A percentile compares a stretch with the other conserved stretches of the same genome.
Evolutionary conservation across 2,113 vertebrate genomes (phyloP).

Genomic region (Sarotherodon lohbergeri): DNA sequence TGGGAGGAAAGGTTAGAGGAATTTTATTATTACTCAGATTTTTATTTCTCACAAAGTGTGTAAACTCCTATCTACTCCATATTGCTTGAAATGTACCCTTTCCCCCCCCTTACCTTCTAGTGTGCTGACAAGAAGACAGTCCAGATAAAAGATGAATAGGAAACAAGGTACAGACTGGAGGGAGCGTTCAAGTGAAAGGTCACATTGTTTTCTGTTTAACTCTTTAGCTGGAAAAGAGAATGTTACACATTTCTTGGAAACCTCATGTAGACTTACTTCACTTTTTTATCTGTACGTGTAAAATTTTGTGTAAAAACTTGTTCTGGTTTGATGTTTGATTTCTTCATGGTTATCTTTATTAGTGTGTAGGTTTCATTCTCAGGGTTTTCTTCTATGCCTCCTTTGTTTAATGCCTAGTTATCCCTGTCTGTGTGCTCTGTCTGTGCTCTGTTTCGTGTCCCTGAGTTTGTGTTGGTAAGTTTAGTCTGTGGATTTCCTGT

Average conservation of each 20-base stretch:
- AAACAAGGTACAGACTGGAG: background rate
- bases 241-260: background rate
- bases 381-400: no score
- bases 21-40: background rate
- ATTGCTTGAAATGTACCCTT: no score
- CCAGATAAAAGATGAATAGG: background rate
- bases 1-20: no score
- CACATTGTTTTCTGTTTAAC: background rate
- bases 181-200: background rate
- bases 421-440: no score
- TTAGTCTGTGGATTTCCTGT: no score
- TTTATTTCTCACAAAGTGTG: background rate
- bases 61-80: background rate
- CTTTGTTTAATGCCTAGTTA: no score
- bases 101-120: background rate
- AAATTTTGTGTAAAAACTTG: background rate
- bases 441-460: no score
- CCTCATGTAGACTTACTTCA: background rate
- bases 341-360: no score
- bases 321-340: no score
- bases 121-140: background rate
- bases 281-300: rapidly evolving
- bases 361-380: no score
- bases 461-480: no score
- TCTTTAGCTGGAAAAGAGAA: background rate